Evolutionary conservation across 2,888 invertebrate species (phyloP), one percentile per base, ranked within the genome.

Genomic region (Ceratothoa steindachneri): DNA sequence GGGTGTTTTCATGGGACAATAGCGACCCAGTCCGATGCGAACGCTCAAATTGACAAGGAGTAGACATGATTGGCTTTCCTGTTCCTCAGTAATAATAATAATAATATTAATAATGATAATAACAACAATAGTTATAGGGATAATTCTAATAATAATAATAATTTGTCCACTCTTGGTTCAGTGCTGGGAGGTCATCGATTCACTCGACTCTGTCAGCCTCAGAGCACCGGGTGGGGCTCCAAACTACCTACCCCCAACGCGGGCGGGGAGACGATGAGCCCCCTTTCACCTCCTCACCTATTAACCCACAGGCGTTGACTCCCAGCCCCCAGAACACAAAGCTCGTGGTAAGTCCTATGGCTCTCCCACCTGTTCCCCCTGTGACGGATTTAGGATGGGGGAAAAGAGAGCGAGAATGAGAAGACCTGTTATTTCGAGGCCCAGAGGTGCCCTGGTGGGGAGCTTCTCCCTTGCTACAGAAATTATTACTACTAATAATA

Each of bases 81-180:
- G n/a, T n/a, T n/a, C n/a, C n/a, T n/a, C n/a, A n/a, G n/a, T n/a
- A n/a, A n/a, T n/a, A n/a, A n/a, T 9, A 66, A 66, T 15, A 66
- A 29, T 28, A 66, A 66, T 66, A 66, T 30, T 28, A 66, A 66
- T 66, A 29, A 66, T 29, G 22, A 66, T 66, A 66, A 66, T 9
- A 27, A 65, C 2, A 65, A 28, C 29, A 7, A 65, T 41, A 9
- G 41, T 41, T 15, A 41, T 15, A 41, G 7, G 41, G 7, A 15
- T 41, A 41, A 9, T 9, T 9, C 5, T 9, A 41, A 9, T 9
- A 41, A 41, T 41, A 5, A 41, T 5, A 15, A 41, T 41, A 9
- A 9, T 41, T 41, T 41, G 15, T 41, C 15, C 41, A 5, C 15
- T 41, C 41, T 9, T 15, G 15, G 41, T 41, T n/a, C n/a, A n/a